These are phyloP conservation scores for Chiroxiphia lanceolata DNA, from an alignment of 2,797 vertebrate genomes.

Conservation along the genomic window DNA sequence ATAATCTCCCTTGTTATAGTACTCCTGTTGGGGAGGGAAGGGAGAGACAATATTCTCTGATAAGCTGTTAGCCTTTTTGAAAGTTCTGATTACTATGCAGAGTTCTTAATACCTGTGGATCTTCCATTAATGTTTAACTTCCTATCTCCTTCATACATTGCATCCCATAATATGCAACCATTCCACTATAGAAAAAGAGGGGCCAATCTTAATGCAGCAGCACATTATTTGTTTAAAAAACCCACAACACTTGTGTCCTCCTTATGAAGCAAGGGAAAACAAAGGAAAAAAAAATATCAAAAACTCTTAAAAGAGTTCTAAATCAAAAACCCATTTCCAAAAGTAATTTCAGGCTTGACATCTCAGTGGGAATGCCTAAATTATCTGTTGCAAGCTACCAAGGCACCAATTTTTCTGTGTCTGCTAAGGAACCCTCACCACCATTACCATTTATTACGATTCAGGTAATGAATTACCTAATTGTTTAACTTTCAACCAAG, in stretches of 20 bases:
- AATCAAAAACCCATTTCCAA: neutral
- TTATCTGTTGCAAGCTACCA: neutral
- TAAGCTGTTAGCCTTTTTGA: neutral
- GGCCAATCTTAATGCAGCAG: neutral
- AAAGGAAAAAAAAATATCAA: neutral
- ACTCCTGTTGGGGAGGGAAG: constrained; percentile 77
- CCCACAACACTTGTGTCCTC: neutral
- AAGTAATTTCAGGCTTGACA: neutral
- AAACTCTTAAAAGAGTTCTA: neutral
- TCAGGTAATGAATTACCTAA: neutral
- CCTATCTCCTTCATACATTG: neutral
- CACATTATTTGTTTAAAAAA: neutral
- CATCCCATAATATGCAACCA: neutral
- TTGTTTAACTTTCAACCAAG: neutral
- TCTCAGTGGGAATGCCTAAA: neutral
- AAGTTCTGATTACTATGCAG: neutral
- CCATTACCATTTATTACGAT: neutral
- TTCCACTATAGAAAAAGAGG: neutral
- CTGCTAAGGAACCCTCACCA: neutral
- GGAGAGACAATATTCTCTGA: neutral
- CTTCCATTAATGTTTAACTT: neutral
- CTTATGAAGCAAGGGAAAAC: neutral
- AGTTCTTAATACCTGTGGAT: neutral
- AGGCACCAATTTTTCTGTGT: neutral
- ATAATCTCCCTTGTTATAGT: constrained; percentile 89